Evolutionary conservation across 2,888 invertebrate species (phyloP).

Genomic region (Sinelater perroti): DNA sequence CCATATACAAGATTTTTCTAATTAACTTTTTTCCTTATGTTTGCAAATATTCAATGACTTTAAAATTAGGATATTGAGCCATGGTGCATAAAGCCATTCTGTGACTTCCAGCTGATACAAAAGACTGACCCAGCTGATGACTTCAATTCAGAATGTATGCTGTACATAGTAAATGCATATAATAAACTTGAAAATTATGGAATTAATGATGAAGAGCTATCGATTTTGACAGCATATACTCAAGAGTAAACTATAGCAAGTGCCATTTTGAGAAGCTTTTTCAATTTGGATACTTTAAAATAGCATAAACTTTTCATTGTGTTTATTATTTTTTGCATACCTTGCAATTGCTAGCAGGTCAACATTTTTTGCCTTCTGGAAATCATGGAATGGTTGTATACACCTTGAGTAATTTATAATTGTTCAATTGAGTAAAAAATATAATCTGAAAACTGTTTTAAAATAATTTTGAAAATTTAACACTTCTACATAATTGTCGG

Average conservation of each 20-base stretch:
- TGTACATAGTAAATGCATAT: background rate
- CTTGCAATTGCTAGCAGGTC: background rate
- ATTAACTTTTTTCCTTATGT: constrained; percentile 2
- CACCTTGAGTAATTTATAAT: background rate
- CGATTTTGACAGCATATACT: background rate
- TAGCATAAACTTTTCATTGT: background rate
- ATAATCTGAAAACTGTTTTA: background rate
- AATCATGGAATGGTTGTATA: background rate
- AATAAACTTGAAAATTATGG: background rate
- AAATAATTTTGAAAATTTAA: background rate
- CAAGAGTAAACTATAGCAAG: too few relatives aligned
- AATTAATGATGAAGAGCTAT: background rate
- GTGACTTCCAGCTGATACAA: background rate
- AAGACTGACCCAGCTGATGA: constrained; percentile 8
- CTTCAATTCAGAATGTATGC: background rate
- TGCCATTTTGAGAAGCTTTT: too few relatives aligned
- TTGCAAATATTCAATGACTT: background rate
- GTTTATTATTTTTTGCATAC: background rate
- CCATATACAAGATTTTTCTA: constrained; percentile 37
- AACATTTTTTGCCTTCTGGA: constrained; percentile 1
- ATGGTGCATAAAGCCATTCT: constrained; percentile 14
- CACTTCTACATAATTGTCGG: constrained; percentile 28
- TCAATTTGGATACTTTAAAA: background rate
- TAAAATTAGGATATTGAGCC: background rate
- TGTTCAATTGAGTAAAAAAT: background rate